Base-by-base conservation (phyloP, 2,113 vertebrate genomes). In the Scomber japonicus region DNA sequence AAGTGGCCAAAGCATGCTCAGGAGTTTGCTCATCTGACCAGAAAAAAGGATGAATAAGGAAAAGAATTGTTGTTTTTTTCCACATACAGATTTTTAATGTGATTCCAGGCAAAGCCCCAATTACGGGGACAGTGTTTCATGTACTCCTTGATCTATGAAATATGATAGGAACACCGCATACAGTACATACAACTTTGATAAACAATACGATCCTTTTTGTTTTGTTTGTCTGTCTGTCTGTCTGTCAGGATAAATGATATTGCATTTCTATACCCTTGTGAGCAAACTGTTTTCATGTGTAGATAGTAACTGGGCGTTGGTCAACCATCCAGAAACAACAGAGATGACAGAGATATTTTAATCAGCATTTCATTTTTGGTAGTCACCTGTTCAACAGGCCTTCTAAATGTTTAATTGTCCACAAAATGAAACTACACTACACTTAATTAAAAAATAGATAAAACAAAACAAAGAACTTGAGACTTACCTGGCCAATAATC, bases 401-500 rank as follows among this genome's bases (percentile, higher is more conserved):
- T 30, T 21, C 8, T 3, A 3, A n/a, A n/a, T 5, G 19, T 44
- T 21, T 44, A 2, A 31, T 46, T 15, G 46, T 17, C 11, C 53
- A 12, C 2, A 31, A 75, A 21, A 12, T 27, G 0, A 44, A 61
- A n/a, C 17, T 1, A 44, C 16, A 48, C 19, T 14, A 19, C 21
- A 31, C 14, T 3, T 13, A 31, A 35, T 15, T 17, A 49, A 49
- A 72, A 72, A 50, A 0, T 0, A 59, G 0, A 48, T n/a, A 17
- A 24, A 21, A 14, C 10, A 68, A 46, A 4, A 21, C 31, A 45
- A 3, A 0, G 24, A 0, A 6, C 50, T 57, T n/a, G 10, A 12
- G 8, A 2, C 76, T 88, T 77, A 96, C 94, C 93, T 93, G 82
- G 24, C 68, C 62, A 31, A 88, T 50, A 14, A 92, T 67, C n/a